Evolutionary conservation across 2,797 vertebrate species (phyloP), one percentile per base, ranked within the genome.

Genomic region (Cirrhinus molitorella): DNA sequence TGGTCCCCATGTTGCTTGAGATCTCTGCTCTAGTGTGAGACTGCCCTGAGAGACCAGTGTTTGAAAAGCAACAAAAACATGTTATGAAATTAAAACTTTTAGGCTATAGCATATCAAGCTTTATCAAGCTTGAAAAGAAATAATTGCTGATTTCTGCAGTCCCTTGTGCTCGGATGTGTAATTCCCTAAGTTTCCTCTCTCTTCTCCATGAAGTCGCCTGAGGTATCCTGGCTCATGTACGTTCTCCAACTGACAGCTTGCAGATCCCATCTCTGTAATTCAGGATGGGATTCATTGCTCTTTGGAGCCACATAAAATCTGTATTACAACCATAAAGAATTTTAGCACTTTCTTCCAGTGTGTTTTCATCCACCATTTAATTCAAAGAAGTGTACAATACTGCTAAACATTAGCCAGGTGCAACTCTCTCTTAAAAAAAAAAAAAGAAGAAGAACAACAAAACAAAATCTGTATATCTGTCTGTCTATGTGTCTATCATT

Each of bases 241-340:
- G 90, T 93, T 89, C 88, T 25, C 53, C 84, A 57, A 82, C 91
- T 91, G 93, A 92, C 93, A 89, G 89, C 91, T 90, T 87, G 61
- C 88, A 81, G 87, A 93, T 92, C 71, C 90, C 92, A 89, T 93
- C 89, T 90, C 89, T 89, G 91, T 94, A 94, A 94, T 95, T 95
- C 94, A 95, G 89, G 89, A 89, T 78, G 87, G 93, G 91, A 95
- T 94, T 94, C 89, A 89, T 89, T 92, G 91, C 93, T 92, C 93
- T 93, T 93, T 75, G 90, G 92, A 94, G 94, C 91, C 89, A 88
- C 92, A 93, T 94, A 92, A 94, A 94, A 94, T 92, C 92, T 93
- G 93, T 95, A 94, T 95, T 95, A 93, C 90, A 86, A 89, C 91
- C 89, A 94, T 95, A 95, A 95, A 94, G 93, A 94, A 94, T 89